Conservation (phyloP, 2,113 vertebrate genomes). For the Eira barbara region DNA sequence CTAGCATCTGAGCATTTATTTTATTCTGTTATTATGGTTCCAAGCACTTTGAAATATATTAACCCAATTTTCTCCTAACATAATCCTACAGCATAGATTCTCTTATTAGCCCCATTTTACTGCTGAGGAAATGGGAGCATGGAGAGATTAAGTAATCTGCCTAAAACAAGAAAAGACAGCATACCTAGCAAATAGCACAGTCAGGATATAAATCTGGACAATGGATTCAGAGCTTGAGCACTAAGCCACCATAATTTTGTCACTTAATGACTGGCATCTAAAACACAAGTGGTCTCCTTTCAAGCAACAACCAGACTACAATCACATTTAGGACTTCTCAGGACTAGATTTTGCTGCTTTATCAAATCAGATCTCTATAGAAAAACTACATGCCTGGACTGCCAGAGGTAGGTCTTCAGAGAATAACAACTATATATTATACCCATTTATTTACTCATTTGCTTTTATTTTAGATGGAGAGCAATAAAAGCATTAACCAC, state of each 20-base stretch:
- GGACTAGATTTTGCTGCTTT: background rate
- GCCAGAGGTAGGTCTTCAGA: background rate
- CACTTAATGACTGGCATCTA: background rate
- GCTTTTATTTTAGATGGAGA: background rate
- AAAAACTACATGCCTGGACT: background rate
- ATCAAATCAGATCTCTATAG: slow-evolving; percentile 18
- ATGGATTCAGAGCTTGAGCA: background rate
- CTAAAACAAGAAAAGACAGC: background rate
- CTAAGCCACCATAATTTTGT: background rate
- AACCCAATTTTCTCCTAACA: slow-evolving; percentile 12
- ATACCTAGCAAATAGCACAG: background rate
- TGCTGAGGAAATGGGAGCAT: background rate
- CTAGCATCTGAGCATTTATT: background rate
- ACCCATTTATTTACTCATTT: background rate
- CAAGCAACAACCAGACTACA: background rate
- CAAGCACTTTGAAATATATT: background rate
- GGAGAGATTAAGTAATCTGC: background rate
- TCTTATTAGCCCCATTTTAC: background rate
- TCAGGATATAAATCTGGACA: background rate
- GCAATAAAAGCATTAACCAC: background rate
- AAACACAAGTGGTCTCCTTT: background rate
- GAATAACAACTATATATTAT: background rate
- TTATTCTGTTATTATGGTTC: background rate
- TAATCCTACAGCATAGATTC: background rate
- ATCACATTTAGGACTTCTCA: background rate